These are phyloP conservation scores for Plectropomus leopardus DNA, from an alignment of 2,113 vertebrate species.

Conservation along the genomic window DNA sequence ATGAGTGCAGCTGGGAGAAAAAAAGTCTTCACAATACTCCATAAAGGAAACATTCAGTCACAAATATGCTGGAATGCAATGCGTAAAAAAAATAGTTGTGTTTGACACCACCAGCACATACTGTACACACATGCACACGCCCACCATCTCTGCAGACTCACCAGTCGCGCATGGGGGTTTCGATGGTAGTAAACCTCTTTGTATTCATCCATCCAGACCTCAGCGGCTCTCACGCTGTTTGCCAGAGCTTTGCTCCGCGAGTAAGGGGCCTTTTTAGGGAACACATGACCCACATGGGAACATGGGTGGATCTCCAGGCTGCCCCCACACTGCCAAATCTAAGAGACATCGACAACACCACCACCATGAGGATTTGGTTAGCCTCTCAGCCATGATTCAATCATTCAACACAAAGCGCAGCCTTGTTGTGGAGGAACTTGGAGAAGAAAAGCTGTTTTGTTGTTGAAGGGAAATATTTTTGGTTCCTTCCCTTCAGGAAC, in stretches of 20 bases:
- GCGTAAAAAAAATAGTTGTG: neutral
- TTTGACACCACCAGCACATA: neutral
- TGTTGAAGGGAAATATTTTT: constrained; percentile 17
- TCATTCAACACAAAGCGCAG: constrained; percentile 42
- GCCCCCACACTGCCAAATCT: constrained; percentile 99
- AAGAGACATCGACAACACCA: constrained; percentile 45
- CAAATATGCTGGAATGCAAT: neutral
- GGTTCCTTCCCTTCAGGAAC: constrained; percentile 23
- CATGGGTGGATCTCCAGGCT: constrained; percentile 96
- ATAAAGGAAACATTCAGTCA: constrained; percentile 4
- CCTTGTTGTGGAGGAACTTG: constrained; percentile 27
- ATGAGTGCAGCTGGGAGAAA: constrained; percentile 22
- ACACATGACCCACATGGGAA: constrained; percentile 97
- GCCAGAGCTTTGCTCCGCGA: constrained; percentile 94
- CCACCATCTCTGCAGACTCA: constrained; percentile 77
- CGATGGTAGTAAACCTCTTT: constrained; percentile 96
- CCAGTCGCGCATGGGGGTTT: constrained; percentile 92
- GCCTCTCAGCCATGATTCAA: constrained; percentile 34
- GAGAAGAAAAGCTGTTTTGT: constrained; percentile 31
- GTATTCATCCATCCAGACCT: constrained; percentile 98
- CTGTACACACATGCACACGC: neutral
- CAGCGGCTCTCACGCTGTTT: constrained; percentile 95
- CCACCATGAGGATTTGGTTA: constrained; percentile 46
- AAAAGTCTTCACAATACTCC: neutral
- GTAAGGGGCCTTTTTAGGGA: constrained; percentile 97